Percentiles rank a stretch among this genome's conserved stretches.
Evolutionary conservation across 2,113 vertebrate genomes (phyloP).

Genomic region (Bubalus kerabau): DNA sequence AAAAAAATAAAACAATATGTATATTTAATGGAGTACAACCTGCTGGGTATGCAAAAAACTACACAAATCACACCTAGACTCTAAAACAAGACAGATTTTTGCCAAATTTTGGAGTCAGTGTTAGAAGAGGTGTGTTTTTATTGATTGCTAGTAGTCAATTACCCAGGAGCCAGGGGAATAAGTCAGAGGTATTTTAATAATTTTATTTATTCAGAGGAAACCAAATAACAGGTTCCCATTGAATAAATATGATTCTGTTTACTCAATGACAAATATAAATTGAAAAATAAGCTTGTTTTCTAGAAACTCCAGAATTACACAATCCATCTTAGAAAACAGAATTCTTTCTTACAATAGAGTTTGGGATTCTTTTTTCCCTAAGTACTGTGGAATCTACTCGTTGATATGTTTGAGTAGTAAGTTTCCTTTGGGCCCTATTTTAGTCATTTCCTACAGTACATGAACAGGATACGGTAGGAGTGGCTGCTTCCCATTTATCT

Average conservation of each 20-base stretch:
- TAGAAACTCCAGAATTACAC: constrained; percentile 2
- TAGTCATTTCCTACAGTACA: constrained; percentile 67
- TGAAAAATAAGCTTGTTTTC: constrained; percentile 33
- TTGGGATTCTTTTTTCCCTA: neutral
- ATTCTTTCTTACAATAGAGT: neutral
- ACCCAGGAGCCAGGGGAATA: neutral
- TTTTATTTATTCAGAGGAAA: constrained; percentile 22
- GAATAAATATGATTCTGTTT: constrained; percentile 27
- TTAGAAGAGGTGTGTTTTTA: neutral
- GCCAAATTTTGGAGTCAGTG: neutral
- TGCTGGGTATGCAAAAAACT: neutral
- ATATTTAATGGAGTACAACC: neutral
- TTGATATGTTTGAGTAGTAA: constrained; percentile 41
- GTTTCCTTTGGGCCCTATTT: constrained; percentile 67
- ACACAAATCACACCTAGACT: neutral
- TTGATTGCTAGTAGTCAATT: neutral
- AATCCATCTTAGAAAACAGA: constrained; percentile 7
- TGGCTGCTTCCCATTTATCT: constrained; percentile 56
- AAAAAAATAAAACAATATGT: neutral
- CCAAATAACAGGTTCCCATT: neutral
- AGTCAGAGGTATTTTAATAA: constrained; percentile 12
- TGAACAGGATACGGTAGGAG: constrained; percentile 61
- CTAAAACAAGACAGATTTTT: neutral
- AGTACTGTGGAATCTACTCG: neutral
- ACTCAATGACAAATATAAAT: constrained; percentile 1